Base-by-base conservation (phyloP, 1,140 invertebrate species). In the Cherax destructor region DNA sequence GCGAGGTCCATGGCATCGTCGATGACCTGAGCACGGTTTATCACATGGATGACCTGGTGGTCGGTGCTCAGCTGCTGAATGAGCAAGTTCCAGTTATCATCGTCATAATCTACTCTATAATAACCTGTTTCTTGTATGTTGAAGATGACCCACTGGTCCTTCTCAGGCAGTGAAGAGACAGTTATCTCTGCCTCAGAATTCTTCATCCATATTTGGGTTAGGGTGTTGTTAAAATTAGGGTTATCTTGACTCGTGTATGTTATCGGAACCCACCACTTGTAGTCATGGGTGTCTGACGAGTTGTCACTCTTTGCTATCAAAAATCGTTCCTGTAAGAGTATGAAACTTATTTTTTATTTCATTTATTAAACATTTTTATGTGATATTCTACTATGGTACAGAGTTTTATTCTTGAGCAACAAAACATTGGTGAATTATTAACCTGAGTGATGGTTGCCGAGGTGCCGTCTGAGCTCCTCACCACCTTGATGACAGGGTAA, bases 1-100 rank as follows among this genome's bases (percentile, higher is more conserved):
- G 97, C 97, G 59, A 99, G 95, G 93, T 97, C 98, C 93, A 98
- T 95, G 0, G 97, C 96, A 94, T 99, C 98, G 93, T 99, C 97
- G 0, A 99, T 95, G 1, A 93, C 74, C 90, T 96, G 95, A 9
- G 96, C 96, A 88, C 96, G 93, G 86, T 95, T 96, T 0, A 95
- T 93, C 5, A 92, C 77, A 41, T 94, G 93, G 76, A 97, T 95
- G 6, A 93, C 91, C 21, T 93, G 93, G 24, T 93, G 93, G 76
- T 94, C 91, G 0, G 84, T 93, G 6, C 93, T 91, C 13, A 95
- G 92, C 78, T 95, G 94, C 4, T 93, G 59, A 3, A 93, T 94
- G 3, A 96, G 93, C 24, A 94, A 89, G 11, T 93, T 74, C 95
- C 95, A 96, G 91, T 96, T 96, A 0, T 91, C 83, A 2, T 89